Conservation (phyloP, 2,888 invertebrate genomes). For the Rotaria magnacalcarata region DNA sequence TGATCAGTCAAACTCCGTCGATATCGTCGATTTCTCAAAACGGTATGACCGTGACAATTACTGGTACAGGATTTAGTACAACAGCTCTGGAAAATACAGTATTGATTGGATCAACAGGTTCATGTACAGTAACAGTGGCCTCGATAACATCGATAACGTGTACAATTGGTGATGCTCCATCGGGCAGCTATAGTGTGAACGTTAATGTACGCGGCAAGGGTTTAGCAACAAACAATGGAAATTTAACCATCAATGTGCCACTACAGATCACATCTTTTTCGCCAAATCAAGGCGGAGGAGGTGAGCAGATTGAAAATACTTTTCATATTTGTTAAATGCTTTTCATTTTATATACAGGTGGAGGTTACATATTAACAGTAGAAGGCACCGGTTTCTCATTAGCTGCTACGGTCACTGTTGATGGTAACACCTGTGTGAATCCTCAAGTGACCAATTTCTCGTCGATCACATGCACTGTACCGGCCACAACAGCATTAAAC, state of each 20-base stretch:
- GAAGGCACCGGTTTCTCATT: conserved; percentile 37
- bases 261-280: not conserved
- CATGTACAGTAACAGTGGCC: not conserved
- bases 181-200: conserved; percentile 4
- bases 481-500: not conserved
- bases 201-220: conserved; percentile 39
- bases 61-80: conserved; percentile 38
- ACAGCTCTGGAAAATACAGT: not conserved
- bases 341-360: conserved; percentile 9
- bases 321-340: no score
- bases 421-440: conserved; percentile 23
- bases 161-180: conserved; percentile 20
- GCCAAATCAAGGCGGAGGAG: not conserved
- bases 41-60: not conserved
- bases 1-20: not conserved
- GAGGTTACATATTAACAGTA: conserved; percentile 38
- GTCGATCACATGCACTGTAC: conserved; percentile 32
- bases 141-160: conserved; percentile 16
- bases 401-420: conserved; percentile 2
- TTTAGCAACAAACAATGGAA: not conserved
- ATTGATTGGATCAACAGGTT: conserved; percentile 27
- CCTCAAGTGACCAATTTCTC: not conserved
- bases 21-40: not conserved
- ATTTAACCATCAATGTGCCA: not conserved
- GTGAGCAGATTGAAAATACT: not conserved